Evolutionary conservation across 2,113 vertebrate species (phyloP).

Genomic region (Ammodytes dubius): DNA sequence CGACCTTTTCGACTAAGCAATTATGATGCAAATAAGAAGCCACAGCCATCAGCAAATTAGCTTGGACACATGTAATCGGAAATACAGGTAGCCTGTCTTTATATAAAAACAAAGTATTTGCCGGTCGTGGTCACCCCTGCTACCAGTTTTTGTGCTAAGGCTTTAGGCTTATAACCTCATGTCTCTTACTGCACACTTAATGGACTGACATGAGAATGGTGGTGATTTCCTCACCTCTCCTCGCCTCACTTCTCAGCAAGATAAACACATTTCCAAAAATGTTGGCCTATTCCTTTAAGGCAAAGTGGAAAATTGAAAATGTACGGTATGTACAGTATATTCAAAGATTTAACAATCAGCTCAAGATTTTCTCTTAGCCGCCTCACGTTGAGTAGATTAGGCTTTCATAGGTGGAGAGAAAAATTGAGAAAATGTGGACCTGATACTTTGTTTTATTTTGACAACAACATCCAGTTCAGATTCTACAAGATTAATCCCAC

Average conservation of each 20-base stretch:
- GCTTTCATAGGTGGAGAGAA: neutral
- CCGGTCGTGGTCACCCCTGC: no score
- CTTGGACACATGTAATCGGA: no score
- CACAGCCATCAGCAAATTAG: no score
- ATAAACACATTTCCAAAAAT: neutral
- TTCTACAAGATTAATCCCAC: conserved; percentile 23
- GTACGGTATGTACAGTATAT: neutral
- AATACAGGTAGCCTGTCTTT: no score
- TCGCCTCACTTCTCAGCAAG: neutral
- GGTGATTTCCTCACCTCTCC: no score
- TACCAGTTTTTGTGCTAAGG: neutral
- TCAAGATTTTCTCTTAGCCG: neutral
- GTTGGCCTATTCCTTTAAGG: neutral
- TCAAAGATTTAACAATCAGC: neutral
- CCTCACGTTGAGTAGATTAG: conserved; percentile 4
- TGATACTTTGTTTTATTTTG: conserved; percentile 30
- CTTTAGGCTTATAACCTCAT: neutral
- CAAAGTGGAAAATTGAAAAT: neutral
- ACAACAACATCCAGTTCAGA: neutral
- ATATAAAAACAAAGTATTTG: no score
- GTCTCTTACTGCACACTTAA: no score
- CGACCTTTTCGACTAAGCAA: no score
- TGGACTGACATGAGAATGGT: no score
- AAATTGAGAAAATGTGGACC: neutral
- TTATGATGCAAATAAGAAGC: no score